Evolutionary conservation across 1,140 invertebrate genomes (phyloP).

Genomic region (Cephus cinctus): DNA sequence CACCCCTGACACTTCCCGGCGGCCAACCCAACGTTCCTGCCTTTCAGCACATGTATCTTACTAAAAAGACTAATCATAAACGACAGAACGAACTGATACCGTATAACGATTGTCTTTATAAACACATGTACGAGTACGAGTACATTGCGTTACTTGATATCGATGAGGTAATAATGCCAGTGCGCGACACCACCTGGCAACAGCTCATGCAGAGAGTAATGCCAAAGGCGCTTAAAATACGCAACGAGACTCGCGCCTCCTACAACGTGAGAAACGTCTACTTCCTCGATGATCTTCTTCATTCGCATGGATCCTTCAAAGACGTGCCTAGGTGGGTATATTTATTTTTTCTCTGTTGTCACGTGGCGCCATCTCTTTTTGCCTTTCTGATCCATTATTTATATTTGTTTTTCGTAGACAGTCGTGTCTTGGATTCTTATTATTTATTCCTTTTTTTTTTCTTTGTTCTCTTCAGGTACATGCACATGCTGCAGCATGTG

Average conservation of each 20-base stretch:
- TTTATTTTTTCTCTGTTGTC: background rate
- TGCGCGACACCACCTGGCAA: conserved; percentile 74
- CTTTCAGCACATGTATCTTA: conserved; percentile 85
- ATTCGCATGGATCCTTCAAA: conserved; percentile 79
- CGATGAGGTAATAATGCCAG: conserved; percentile 93
- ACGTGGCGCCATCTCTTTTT: background rate
- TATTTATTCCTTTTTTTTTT: conserved; percentile 6
- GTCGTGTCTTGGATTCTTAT: conserved; percentile 2
- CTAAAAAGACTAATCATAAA: conserved; percentile 88
- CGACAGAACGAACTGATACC: conserved; percentile 94
- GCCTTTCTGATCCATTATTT: background rate
- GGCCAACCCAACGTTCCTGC: conserved; percentile 87
- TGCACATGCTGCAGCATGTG: conserved; percentile 94
- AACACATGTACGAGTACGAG: conserved; percentile 87
- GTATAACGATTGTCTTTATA: conserved; percentile 95
- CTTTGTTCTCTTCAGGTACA: conserved; percentile 59
- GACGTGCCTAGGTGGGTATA: conserved; percentile 68
- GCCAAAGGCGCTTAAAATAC: conserved; percentile 66
- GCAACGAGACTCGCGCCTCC: conserved; percentile 75
- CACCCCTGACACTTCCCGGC: conserved; percentile 84
- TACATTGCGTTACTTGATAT: conserved; percentile 90
- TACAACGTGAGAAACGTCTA: conserved; percentile 94
- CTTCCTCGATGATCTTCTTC: conserved; percentile 86
- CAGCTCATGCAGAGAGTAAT: conserved; percentile 76
- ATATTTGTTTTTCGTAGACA: background rate